Evolutionary conservation across 92 coral and sea anemone genomes (phyloP).

Genomic region (Umimayanthus chanpuru): DNA sequence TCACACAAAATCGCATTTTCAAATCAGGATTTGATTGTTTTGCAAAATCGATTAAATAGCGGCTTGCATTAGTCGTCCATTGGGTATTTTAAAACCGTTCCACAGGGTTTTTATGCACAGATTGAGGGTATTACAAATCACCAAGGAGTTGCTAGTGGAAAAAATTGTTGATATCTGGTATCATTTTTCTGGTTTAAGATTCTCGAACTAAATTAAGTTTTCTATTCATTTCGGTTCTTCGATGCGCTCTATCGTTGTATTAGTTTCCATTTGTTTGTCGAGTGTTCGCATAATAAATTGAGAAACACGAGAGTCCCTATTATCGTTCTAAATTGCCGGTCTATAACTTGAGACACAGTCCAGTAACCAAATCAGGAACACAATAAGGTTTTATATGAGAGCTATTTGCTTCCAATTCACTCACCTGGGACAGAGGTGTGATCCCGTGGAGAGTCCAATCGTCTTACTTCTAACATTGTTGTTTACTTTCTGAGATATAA

Average conservation of each 20-base stretch:
- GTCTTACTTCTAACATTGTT: neutral
- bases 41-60: constrained; percentile 32
- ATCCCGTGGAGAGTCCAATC: neutral
- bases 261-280: neutral
- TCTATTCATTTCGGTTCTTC: neutral
- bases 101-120: neutral
- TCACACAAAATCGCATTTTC: constrained; percentile 6
- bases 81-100: neutral
- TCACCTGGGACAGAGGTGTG: constrained; percentile 3
- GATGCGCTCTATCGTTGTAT: neutral
- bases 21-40: constrained; percentile 31
- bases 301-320: neutral
- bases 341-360: neutral
- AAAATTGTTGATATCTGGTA: neutral
- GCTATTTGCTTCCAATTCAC: neutral
- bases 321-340: neutral
- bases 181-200: neutral
- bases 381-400: neutral
- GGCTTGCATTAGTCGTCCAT: constrained; percentile 12
- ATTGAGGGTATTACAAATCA: neutral
- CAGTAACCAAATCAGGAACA: neutral
- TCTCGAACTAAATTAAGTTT: neutral
- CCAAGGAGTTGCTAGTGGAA: neutral
- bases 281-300: neutral
- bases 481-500: neutral